A percentile compares a stretch with the other conserved stretches of the same genome.
These are phyloP conservation scores for Trachelus stipa DNA, from an alignment of 2,888 invertebrate species.

Conservation along the genomic window DNA sequence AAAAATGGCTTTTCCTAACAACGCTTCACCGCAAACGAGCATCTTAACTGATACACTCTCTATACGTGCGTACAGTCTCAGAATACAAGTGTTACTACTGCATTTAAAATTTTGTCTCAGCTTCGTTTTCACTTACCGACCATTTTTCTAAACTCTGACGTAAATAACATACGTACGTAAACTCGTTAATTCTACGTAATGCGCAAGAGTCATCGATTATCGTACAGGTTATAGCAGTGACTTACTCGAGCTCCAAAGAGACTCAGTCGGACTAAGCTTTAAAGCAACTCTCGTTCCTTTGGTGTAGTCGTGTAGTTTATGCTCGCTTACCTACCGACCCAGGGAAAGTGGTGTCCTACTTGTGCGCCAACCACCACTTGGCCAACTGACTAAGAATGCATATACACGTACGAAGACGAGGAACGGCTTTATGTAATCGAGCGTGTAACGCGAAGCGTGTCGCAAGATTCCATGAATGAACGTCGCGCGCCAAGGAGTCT, in stretches of 20 bases:
- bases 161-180: neutral
- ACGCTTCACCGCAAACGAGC: too few species aligned
- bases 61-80: neutral
- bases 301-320: neutral
- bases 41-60: too few species aligned
- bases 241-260: neutral
- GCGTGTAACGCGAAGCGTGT: conserved; percentile 52
- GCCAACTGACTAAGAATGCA: conserved; percentile 34
- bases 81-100: neutral
- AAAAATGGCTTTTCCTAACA: too few species aligned
- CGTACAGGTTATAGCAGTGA: neutral
- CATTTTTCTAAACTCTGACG: neutral
- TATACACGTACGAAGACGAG: conserved; percentile 34
- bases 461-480: conserved; percentile 60
- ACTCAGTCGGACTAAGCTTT: conserved; percentile 15
- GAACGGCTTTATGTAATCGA: conserved; percentile 55
- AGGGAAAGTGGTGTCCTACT: conserved; percentile 61
- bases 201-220: neutral
- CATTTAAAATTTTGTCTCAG: neutral
- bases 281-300: conserved; percentile 31
- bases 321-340: conserved; percentile 18
- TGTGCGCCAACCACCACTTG: conserved; percentile 34
- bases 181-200: neutral
- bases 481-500: neutral
- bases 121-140: neutral